Conservation (phyloP, 2,888 invertebrate genomes). For the Hemicrepidius hirtus region DNA sequence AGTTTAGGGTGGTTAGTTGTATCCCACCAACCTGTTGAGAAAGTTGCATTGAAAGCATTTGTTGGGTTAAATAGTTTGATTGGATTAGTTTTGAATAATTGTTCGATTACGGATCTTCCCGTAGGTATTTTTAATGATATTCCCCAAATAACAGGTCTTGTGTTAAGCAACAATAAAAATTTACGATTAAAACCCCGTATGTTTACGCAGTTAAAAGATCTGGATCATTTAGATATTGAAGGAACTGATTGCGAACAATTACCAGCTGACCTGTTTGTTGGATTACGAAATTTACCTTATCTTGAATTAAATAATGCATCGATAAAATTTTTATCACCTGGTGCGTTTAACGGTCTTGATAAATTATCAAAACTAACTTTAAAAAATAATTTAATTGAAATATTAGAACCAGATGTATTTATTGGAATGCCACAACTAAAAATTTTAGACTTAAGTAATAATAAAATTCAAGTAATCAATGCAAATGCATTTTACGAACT, state of each 20-base stretch:
- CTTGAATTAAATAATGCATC: background rate
- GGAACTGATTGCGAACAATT: too few species aligned
- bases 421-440: constrained; percentile 10
- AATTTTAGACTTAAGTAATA: too few species aligned
- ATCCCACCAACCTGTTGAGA: background rate
- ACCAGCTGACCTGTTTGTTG: background rate
- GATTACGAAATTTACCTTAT: background rate
- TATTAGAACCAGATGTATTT: background rate
- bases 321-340: background rate
- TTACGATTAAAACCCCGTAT: background rate
- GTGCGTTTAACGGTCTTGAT: constrained; percentile 11
- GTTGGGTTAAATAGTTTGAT: constrained; percentile 1
- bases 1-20: constrained; percentile 29
- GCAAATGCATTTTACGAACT: constrained; percentile 4
- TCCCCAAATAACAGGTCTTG: background rate
- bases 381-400: background rate
- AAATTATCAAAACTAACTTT: background rate
- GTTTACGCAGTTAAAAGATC: constrained; percentile 1
- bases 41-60: background rate
- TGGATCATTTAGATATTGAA: background rate
- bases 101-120: background rate
- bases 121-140: background rate
- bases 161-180: background rate
- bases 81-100: background rate
- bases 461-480: background rate